Evolutionary conservation across 2,113 vertebrate genomes (phyloP).

Genomic region (Bujurquina vittata): DNA sequence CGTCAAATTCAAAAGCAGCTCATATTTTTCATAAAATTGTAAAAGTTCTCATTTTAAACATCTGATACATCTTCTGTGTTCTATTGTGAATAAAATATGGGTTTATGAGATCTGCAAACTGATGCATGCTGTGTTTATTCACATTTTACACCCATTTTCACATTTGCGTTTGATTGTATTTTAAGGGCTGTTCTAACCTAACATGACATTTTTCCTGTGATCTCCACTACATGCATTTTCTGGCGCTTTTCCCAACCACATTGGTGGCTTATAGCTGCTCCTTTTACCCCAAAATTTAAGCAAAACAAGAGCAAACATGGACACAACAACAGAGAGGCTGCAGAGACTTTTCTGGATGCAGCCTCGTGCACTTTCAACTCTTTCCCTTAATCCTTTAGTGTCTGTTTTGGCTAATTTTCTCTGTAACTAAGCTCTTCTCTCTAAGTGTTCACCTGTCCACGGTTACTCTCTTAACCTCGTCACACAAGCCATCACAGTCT

Average conservation of each 20-base stretch:
- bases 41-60: not conserved
- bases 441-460: not conserved
- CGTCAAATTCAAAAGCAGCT: not conserved
- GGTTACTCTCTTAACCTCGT: conserved; percentile 7
- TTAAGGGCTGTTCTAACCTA: not conserved
- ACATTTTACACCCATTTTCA: not conserved
- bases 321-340: not conserved
- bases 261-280: not conserved
- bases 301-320: not conserved
- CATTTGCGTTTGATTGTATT: not conserved
- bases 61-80: too few relatives aligned
- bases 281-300: not conserved
- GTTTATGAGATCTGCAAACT: too few relatives aligned
- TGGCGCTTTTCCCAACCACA: too few relatives aligned
- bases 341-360: not conserved
- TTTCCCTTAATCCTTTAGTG: not conserved
- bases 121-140: too few relatives aligned
- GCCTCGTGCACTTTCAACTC: not conserved
- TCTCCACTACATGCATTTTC: not conserved
- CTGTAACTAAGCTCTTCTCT: not conserved
- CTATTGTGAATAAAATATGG: too few relatives aligned
- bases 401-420: not conserved
- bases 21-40: not conserved
- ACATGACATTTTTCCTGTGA: not conserved
- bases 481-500: not conserved